Base-by-base conservation (phyloP, 23 tunicate genomes). In the Phallusia fumigata region DNA sequence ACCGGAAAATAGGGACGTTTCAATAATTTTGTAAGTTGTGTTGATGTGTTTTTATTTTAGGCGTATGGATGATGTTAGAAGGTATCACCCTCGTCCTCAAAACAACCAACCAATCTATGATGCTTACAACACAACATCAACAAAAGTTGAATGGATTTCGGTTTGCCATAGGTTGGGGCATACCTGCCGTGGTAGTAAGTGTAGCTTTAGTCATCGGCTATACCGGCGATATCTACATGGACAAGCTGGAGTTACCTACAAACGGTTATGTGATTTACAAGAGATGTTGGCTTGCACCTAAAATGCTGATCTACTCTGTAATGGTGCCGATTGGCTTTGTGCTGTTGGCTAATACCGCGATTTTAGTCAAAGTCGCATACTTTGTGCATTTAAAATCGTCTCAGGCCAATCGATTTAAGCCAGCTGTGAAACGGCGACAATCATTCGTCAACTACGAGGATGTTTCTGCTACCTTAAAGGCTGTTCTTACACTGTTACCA, bases 351-450 rank as follows among this genome's bases (percentile, higher is more conserved):
- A 58, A 58, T 16, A 58, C 69, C 28, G 28, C 16, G 28, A 58
- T 58, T 21, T 58, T 58, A 58, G 28, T 58, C 13, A 58, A 58
- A 58, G 69, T 58, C 28, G 69, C 69, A 58, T 58, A 58, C 28
- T 58, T 58, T 13, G 69, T 58, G 69, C 69, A 58, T 58, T 58
- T 58, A 58, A 58, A 58, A 58, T 58, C 69, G 8, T 58, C 69
- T 16, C 69, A 58, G 28, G 69, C 69, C 8, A 58, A 58, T 21
- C 26, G 69, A 58, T 58, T 58, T 58, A 58, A 24, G 16, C 69
- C 69, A 6, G 69, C 69, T 6, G 28, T 58, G 69, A 58, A 58
- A 58, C 69, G 69, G 28, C 26, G 69, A 21, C 69, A 58, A 58
- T 58, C 69, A 6, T 58, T 58, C 16, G 69, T 58, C 28, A 58